phyloP scores from a whole-genome alignment of 2,113 vertebrate species.

The Gyps fulvus region DNA sequence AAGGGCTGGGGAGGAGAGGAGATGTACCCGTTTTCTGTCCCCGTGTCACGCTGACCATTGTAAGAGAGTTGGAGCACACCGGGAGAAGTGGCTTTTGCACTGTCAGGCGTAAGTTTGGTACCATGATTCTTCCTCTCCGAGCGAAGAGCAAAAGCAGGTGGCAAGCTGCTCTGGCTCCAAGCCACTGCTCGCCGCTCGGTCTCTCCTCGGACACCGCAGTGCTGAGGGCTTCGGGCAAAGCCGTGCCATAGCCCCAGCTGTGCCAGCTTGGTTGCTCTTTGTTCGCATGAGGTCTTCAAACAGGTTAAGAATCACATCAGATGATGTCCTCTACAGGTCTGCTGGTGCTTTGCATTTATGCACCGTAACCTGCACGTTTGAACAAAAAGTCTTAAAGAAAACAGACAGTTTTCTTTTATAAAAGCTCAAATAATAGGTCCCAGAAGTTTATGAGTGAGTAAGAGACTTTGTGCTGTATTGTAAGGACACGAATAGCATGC shows the following conservation, averaged over 20 bases:
- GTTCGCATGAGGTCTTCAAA: background rate
- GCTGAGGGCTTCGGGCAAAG: background rate
- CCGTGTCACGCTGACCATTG: accelerated
- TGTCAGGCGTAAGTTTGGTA: background rate
- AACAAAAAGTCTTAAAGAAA: background rate
- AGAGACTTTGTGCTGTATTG: background rate
- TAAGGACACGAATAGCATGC: background rate
- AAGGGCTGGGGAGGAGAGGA: background rate
- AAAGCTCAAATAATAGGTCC: background rate
- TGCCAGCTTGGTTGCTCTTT: background rate
- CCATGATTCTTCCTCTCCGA: background rate
- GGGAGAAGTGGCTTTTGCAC: background rate
- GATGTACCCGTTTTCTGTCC: background rate
- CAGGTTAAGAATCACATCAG: background rate
- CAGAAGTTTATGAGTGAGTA: background rate
- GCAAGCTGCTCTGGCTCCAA: background rate
- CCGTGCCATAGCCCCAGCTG: background rate
- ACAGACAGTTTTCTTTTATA: background rate
- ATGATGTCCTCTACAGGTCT: background rate
- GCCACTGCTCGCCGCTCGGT: background rate
- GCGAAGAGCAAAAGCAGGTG: background rate
- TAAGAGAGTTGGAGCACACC: background rate
- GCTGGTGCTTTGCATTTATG: background rate
- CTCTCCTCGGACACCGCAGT: background rate
- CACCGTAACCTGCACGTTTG: background rate